A percentile compares a stretch with the other conserved stretches of the same genome.
Evolutionary conservation across 2,888 invertebrate genomes (phyloP).

Genomic region (Troilus luridus): DNA sequence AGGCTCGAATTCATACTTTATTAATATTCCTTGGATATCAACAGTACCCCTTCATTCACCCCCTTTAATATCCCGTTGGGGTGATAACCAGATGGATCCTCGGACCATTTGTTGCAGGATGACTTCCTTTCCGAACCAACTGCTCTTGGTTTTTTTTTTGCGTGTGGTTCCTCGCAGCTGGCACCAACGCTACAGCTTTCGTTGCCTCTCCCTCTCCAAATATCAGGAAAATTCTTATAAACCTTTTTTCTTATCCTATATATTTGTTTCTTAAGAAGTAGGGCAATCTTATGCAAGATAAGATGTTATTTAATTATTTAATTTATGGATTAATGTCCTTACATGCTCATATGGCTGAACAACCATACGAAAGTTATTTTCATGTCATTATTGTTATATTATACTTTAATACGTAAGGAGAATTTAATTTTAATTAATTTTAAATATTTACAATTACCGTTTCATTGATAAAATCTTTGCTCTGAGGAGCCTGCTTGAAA

Average conservation of each 20-base stretch:
- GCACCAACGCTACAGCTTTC: background rate
- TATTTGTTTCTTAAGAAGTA: background rate
- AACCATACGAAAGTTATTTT: no score
- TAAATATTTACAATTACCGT: no score
- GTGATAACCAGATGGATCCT: background rate
- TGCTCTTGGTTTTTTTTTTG: background rate
- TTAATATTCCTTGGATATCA: background rate
- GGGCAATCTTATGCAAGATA: background rate
- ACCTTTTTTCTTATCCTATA: background rate
- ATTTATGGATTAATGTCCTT: background rate
- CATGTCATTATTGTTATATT: no score
- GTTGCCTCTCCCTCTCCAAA: background rate
- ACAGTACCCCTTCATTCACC: background rate
- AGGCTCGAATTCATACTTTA: background rate
- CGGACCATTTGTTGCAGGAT: background rate
- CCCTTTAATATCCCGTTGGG: background rate
- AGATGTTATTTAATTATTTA: background rate
- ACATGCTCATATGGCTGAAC: no score
- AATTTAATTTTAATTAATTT: no score
- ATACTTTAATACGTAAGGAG: no score
- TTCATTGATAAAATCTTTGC: no score
- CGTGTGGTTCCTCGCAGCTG: background rate
- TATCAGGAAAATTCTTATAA: background rate
- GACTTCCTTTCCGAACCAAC: slow-evolving; percentile 13
- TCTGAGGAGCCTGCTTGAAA: no score